Evolutionary conservation across 2,888 invertebrate genomes (phyloP).

Genomic region (Aethes cnicana): DNA sequence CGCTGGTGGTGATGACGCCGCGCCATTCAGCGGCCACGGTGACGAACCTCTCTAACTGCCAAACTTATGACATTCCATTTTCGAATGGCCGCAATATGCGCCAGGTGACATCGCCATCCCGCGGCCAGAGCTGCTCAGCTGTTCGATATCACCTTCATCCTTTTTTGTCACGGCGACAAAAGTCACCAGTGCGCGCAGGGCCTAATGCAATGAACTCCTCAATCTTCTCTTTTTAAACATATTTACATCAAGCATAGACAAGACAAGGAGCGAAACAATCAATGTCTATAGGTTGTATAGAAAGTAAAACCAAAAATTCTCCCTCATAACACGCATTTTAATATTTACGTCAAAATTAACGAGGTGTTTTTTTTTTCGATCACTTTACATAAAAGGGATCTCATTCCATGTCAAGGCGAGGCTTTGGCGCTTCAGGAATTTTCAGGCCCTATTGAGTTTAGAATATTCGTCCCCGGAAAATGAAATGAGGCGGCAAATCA

Average conservation of each 20-base stretch:
- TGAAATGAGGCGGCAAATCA: constrained; percentile 77
- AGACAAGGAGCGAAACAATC: too few species aligned
- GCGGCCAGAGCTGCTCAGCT: constrained; percentile 26
- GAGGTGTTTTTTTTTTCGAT: constrained; percentile 25
- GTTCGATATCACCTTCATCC: constrained; percentile 17
- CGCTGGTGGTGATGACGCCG: constrained; percentile 72
- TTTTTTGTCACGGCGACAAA: too few species aligned
- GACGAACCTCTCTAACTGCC: constrained; percentile 67
- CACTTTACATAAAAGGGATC: constrained; percentile 26
- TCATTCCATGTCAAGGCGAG: constrained; percentile 27
- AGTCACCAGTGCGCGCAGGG: too few species aligned
- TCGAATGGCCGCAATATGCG: constrained; percentile 59
- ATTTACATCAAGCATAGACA: too few species aligned
- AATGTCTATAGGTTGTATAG: background rate
- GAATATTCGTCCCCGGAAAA: constrained; percentile 69
- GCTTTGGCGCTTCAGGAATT: constrained; percentile 39
- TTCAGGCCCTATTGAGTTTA: constrained; percentile 69
- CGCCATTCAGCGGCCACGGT: constrained; percentile 70
- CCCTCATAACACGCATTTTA: background rate
- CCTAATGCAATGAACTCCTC: too few species aligned
- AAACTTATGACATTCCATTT: constrained; percentile 79
- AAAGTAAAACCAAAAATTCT: background rate
- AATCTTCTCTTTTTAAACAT: too few species aligned
- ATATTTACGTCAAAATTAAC: constrained; percentile 14
- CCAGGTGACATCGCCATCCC: constrained; percentile 47